A percentile compares a stretch with the other conserved stretches of the same genome.
Conservation (phyloP, 2,888 invertebrate genomes). For the Nematopogon swammerdamellus region DNA sequence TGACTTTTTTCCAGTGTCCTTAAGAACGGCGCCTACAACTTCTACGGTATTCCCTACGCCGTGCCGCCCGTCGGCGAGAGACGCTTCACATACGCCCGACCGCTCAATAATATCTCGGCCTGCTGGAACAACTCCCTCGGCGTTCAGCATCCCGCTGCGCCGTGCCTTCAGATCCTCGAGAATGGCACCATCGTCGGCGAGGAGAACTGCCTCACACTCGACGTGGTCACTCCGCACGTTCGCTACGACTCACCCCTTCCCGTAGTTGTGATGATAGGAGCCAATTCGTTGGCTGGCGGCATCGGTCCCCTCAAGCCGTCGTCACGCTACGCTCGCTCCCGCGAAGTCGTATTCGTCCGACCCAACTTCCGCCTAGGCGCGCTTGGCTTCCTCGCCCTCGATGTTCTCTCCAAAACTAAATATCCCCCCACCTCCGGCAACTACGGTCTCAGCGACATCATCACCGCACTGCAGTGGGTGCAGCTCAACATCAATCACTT, state of each 20-base stretch:
- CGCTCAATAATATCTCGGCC: constrained; percentile 62
- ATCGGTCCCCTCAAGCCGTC: constrained; percentile 74
- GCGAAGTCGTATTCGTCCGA: constrained; percentile 81
- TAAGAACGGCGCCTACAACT: constrained; percentile 76
- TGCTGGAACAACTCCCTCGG: constrained; percentile 77
- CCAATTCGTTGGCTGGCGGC: constrained; percentile 74
- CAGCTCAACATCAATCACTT: constrained; percentile 78
- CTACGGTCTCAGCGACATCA: constrained; percentile 79
- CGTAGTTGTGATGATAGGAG: constrained; percentile 79
- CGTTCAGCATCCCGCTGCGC: constrained; percentile 63
- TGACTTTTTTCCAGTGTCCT: constrained; percentile 50
- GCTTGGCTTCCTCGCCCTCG: constrained; percentile 78
- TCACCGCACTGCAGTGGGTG: constrained; percentile 76
- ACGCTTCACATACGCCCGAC: constrained; percentile 69
- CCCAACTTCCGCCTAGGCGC: constrained; percentile 81
- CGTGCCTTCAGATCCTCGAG: constrained; percentile 68
- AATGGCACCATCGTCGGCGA: constrained; percentile 64
- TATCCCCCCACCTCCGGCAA: constrained; percentile 80
- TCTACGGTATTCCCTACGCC: constrained; percentile 81
- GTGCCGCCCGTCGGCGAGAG: constrained; percentile 65
- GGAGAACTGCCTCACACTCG: constrained; percentile 81
- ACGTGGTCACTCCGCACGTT: constrained; percentile 78
- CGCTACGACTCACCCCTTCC: constrained; percentile 76
- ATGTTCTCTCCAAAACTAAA: constrained; percentile 63
- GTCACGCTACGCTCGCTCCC: constrained; percentile 69